Evolutionary conservation across 2,797 vertebrate genomes (phyloP), one percentile per base, ranked within the genome.

Genomic region (Peromyscus eremicus): DNA sequence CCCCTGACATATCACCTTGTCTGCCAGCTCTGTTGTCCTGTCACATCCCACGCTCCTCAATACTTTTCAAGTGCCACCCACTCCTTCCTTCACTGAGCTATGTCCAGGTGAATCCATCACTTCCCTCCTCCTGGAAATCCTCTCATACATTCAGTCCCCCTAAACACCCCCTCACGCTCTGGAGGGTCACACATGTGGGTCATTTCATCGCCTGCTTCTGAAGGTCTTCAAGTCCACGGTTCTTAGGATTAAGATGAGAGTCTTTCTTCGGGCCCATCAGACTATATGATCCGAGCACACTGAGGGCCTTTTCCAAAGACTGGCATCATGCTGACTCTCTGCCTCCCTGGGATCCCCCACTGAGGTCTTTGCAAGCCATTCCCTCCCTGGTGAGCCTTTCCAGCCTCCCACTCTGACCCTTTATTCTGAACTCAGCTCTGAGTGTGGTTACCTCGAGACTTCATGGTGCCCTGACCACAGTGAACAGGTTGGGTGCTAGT

Each of bases 361-460:
- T 13, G n/a, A 90, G 27, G 32, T 25, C 16, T 43, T n/a, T 71
- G 21, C 0, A 1, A 10, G 27, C 13, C 37, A 3, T 14, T 76
- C 27, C 62, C 34, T 29, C 13, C 52, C 49, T 52, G 2, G 34
- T 66, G 73, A 93, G 6, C 27, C 55, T 70, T 60, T 37, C 60
- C 52, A 68, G 25, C 13, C 34, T 55, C 52, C n/a, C 10, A 90
- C 49, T 14, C 13, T 32, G 37, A 16, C 66, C 27, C 34, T 37
- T 49, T 68, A 60, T 89, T 82, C 82, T 32, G 29, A 96, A 85
- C 27, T 81, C 85, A 71, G 8, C n/a, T 75, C 62, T 19, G 64
- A 80, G 40, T 70, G 57, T 64, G 12, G 64, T 92, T 84, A 64
- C 80, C 62, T 21, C 23, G 25, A 70, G 88, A 62, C 1, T n/a